Conservation (phyloP, 2,888 invertebrate species). For the Oligia strigilis region DNA sequence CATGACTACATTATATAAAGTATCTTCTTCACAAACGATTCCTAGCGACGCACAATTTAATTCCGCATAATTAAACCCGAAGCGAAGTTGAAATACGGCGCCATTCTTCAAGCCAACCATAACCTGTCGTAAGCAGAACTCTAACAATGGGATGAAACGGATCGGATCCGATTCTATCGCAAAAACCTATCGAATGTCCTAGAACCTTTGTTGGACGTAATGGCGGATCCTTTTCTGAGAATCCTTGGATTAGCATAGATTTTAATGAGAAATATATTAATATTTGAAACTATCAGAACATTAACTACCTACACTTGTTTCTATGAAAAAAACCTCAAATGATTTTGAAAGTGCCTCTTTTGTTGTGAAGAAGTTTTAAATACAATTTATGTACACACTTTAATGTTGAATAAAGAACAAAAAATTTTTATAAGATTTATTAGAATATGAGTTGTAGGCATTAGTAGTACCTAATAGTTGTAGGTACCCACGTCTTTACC, state of each 20-base stretch:
- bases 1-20: slow-evolving; percentile 22
- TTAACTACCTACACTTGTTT: neutral
- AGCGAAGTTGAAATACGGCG: slow-evolving; percentile 53
- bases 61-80: slow-evolving; percentile 64
- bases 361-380: neutral
- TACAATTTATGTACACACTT: neutral
- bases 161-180: slow-evolving; percentile 45
- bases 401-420: too few relatives aligned
- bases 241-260: slow-evolving; percentile 46
- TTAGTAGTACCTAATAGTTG: neutral
- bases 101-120: slow-evolving; percentile 54
- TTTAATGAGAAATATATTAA: slow-evolving; percentile 36
- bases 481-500: neutral
- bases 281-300: slow-evolving; percentile 30
- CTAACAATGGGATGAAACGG: slow-evolving; percentile 45
- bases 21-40: slow-evolving; percentile 27
- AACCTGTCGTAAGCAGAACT: slow-evolving; percentile 55
- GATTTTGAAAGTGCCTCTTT: neutral
- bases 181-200: slow-evolving; percentile 55
- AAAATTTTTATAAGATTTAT: neutral
- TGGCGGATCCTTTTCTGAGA: slow-evolving; percentile 21
- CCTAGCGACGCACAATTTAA: slow-evolving; percentile 51
- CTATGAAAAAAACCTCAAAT: neutral
- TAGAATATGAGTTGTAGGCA: neutral
- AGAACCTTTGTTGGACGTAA: slow-evolving; percentile 42